These are phyloP conservation scores for Eucera pruinosa DNA, from an alignment of 2,888 invertebrate species.

Conservation along the genomic window DNA sequence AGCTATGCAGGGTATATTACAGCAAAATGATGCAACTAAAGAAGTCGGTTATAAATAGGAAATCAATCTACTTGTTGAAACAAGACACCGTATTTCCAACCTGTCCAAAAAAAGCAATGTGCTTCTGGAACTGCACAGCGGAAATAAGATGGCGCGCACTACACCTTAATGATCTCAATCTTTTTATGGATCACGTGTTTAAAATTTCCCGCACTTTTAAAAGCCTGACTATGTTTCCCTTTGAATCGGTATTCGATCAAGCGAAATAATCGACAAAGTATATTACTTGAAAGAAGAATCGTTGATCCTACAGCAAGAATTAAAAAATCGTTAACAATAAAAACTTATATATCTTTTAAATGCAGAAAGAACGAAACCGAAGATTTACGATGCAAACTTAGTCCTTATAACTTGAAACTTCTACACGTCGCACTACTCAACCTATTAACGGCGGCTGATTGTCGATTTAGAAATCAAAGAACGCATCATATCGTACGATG, in stretches of 20 bases:
- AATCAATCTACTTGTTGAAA: slow-evolving; percentile 47
- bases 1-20: neutral
- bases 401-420: slow-evolving; percentile 14
- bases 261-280: neutral
- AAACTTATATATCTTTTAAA: neutral
- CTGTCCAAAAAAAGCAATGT: slow-evolving; percentile 55
- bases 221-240: too few species aligned
- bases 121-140: slow-evolving; percentile 27
- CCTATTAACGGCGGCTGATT: neutral
- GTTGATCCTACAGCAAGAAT: too few species aligned
- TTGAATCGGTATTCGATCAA: neutral
- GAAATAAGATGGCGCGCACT: slow-evolving; percentile 46
- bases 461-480: neutral
- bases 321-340: neutral
- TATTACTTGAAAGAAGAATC: neutral
- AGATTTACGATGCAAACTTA: slow-evolving; percentile 5
- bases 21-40: slow-evolving; percentile 2
- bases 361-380: neutral
- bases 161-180: slow-evolving; percentile 28
- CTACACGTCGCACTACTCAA: slow-evolving; percentile 23
- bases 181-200: slow-evolving; percentile 1
- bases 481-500: neutral
- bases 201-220: slow-evolving; percentile 20
- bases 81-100: slow-evolving; percentile 52
- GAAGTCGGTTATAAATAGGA: slow-evolving; percentile 18